Percentiles rank a stretch among this genome's conserved stretches.
phyloP scores from a whole-genome alignment of 2,888 invertebrate genomes.

The Proisotoma minuta region DNA sequence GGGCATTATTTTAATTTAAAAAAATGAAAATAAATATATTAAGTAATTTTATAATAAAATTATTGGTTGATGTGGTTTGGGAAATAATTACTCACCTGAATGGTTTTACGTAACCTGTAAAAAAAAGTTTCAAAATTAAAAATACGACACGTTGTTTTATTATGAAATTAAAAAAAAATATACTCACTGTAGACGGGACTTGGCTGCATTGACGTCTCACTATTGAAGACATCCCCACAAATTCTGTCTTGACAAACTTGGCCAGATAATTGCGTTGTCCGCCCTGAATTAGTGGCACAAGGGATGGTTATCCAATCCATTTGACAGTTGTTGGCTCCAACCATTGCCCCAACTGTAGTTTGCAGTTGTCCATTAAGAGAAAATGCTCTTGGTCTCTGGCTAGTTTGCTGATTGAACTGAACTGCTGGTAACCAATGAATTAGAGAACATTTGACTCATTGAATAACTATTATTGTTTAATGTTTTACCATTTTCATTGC shows the following conservation, averaged over 20 bases:
- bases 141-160: background rate
- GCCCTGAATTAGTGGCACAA: constrained; percentile 66
- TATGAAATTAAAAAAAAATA: background rate
- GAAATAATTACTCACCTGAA: too few species aligned
- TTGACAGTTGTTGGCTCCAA: constrained; percentile 65
- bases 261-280: constrained; percentile 55
- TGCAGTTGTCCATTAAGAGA: constrained; percentile 71
- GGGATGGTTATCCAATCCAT: constrained; percentile 76
- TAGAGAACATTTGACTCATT: background rate
- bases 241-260: constrained; percentile 69
- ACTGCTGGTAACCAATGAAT: constrained; percentile 50
- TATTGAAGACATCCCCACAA: constrained; percentile 74
- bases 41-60: too few species aligned
- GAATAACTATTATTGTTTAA: background rate
- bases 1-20: too few species aligned
- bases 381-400: constrained; percentile 59
- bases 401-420: constrained; percentile 51
- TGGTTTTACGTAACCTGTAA: constrained; percentile 71
- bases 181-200: constrained; percentile 69
- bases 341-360: constrained; percentile 65
- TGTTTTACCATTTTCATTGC: constrained; percentile 55
- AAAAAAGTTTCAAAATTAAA: constrained; percentile 15
- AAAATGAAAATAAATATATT: too few species aligned
- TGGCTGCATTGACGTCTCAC: constrained; percentile 60
- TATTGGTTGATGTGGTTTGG: too few species aligned